These are phyloP conservation scores for Agraylea sexmaculata DNA, from an alignment of 1,140 invertebrate genomes.

Conservation along the genomic window DNA sequence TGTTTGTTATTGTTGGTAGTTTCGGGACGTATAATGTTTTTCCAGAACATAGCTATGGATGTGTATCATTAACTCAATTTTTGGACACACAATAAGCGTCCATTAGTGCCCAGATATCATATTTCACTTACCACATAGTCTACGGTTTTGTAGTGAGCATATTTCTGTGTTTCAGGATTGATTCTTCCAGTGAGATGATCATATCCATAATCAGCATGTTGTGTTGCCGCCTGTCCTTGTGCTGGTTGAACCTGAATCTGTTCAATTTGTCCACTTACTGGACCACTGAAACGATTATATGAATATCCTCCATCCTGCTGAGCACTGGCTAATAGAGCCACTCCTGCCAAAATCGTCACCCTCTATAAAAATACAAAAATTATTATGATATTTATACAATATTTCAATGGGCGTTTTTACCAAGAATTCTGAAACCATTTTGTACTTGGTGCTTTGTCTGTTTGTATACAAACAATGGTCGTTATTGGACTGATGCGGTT, in stretches of 20 bases:
- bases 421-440: conserved; percentile 14
- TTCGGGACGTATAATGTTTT: too few relatives aligned
- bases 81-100: too few relatives aligned
- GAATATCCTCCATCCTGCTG: conserved; percentile 41
- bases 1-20: too few relatives aligned
- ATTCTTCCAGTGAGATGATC: conserved; percentile 37
- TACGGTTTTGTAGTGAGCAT: conserved; percentile 38
- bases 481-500: conserved; percentile 8
- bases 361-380: conserved; percentile 4
- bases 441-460: conserved; percentile 1
- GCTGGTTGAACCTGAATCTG: conserved; percentile 38
- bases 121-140: conserved; percentile 46
- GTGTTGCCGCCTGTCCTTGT: conserved; percentile 36
- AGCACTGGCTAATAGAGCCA: conserved; percentile 1
- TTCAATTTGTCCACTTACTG: conserved; percentile 46
- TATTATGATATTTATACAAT: background rate
- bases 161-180: conserved; percentile 37
- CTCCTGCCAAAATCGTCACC: conserved; percentile 8
- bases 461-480: conserved; percentile 13
- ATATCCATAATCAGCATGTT: conserved; percentile 40
- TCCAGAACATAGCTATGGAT: too few relatives aligned
- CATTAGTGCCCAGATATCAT: too few relatives aligned
- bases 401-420: conserved; percentile 9
- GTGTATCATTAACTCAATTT: too few relatives aligned
- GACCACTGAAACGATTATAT: conserved; percentile 51